Evolutionary conservation across 1,140 invertebrate species (phyloP), one percentile per base, ranked within the genome.

Genomic region (Melipona quadrifasciata): DNA sequence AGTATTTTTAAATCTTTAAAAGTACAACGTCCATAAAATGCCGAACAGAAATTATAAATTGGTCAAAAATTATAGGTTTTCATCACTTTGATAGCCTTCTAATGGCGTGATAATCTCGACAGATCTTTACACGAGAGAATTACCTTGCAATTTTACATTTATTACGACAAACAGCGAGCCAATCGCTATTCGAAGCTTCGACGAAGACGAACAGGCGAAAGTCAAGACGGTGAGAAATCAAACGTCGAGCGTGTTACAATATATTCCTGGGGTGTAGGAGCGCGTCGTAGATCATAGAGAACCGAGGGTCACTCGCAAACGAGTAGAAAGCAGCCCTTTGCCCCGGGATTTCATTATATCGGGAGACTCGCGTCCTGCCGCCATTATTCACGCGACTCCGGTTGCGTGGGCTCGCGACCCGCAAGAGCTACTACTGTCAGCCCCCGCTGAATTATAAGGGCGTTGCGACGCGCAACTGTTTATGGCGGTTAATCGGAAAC

Each of bases 261-360:
- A 47, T 47, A 47, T 6, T 47, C 39, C 39, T 47, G 8, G 85
- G 85, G 84, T 78, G 80, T 57, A 80, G 70, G n/a, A 5, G 1
- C 14, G 5, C 72, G 64, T 27, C 2, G 34, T 84, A 75, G 84
- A 82, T 88, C 87, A 88, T 83, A 84, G 80, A 61, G 80, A 14
- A 24, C 51, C 70, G 75, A 89, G 74, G 77, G 72, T 87, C 67
- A 64, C 64, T 89, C 76, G 67, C 80, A 82, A 73, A 55, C 21
- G 17, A 85, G 78, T 78, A 74, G 82, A 80, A 81, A 86, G 74
- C 90, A 88, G 80, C 90, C 86, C 71, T 91, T 85, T 87, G 81
- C 85, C 85, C 71, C 83, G 71, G 88, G 84, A 90, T 91, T 92
- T 92, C 91, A 88, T 92, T 92, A 90, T 87, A 86, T 86, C 82